Evolutionary conservation across 2,888 invertebrate species (phyloP), one percentile per base, ranked within the genome.

Genomic region (Nasonovia ribisnigri): DNA sequence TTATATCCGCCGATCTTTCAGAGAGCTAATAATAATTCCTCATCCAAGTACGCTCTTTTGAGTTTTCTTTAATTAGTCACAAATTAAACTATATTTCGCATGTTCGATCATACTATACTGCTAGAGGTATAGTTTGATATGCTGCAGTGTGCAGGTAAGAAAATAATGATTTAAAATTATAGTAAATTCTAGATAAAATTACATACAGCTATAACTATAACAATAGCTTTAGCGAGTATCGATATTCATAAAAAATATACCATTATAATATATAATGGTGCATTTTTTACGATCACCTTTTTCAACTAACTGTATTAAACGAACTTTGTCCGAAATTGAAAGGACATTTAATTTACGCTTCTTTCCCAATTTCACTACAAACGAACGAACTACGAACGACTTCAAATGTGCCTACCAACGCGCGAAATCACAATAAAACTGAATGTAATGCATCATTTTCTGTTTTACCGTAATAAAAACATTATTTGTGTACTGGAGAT

Each of bases 1-100:
- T 77, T 60, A 57, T 46, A 43, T 86, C 16, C 29, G 20, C n/a
- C 29, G 3, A 24, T 57, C 36, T 20, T 48, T 13, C n/a, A 20
- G 20, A n/a, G 46, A 29, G 43, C 20, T 54, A 48, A 93, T 93
- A 93, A 87, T 54, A 93, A 90, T 93, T 93, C 87, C 29, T 13
- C 43, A 84, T 86, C 10, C 11, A n/a, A 54, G 11, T 36, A 46
- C 26, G 29, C n/a, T 36, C 6, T 92, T 88, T 51, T 0, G 20
- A 84, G 42, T 86, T 16, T 36, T n/a, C 42, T 48, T 90, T 90
- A 90, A 93, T 93, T 93, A 90, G 87, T 67, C 67, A 26, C 48
- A n/a, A 93, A 93, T 93, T 67, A 87, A 90, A 93, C 67, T 51
- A 42, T 48, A 90, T 54, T 60, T 84, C 24, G 60, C 42, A 36